Conservation (phyloP, 2,797 vertebrate genomes). For the Erithacus rubecula region DNA sequence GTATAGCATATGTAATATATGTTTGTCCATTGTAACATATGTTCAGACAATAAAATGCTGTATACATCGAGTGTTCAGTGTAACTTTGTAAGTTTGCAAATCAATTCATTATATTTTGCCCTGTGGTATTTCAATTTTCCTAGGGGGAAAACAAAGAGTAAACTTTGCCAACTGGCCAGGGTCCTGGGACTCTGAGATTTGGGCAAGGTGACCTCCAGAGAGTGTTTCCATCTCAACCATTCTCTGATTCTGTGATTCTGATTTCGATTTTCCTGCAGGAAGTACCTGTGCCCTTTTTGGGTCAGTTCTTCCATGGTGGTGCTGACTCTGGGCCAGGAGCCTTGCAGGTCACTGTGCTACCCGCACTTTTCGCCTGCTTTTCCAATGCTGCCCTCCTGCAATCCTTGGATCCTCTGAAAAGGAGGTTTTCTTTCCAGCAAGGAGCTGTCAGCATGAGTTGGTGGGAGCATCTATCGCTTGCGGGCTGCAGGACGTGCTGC, state of each 20-base stretch:
- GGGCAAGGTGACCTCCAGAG: background rate
- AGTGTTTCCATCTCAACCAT: background rate
- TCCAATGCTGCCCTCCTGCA: background rate
- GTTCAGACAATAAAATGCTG: slow-evolving; percentile 73
- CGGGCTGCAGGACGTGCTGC: background rate
- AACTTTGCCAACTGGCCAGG: background rate
- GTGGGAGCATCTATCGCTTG: accelerated
- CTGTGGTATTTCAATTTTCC: background rate
- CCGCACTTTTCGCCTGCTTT: background rate
- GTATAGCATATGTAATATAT: slow-evolving; percentile 76
- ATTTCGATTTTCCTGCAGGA: background rate
- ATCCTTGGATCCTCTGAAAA: background rate
- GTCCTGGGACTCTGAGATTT: background rate
- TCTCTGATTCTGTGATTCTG: background rate
- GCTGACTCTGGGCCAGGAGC: background rate
- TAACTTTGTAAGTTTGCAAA: background rate
- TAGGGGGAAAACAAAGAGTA: background rate
- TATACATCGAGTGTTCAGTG: background rate
- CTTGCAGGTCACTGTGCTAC: background rate
- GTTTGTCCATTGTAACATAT: slow-evolving; percentile 72
- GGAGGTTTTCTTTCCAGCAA: background rate
- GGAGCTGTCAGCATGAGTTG: background rate
- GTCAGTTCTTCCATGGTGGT: accelerated
- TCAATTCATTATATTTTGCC: background rate
- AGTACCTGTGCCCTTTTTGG: background rate